Base-by-base conservation (phyloP, 2,888 invertebrate species). In the Callyntrura guangdongensis region DNA sequence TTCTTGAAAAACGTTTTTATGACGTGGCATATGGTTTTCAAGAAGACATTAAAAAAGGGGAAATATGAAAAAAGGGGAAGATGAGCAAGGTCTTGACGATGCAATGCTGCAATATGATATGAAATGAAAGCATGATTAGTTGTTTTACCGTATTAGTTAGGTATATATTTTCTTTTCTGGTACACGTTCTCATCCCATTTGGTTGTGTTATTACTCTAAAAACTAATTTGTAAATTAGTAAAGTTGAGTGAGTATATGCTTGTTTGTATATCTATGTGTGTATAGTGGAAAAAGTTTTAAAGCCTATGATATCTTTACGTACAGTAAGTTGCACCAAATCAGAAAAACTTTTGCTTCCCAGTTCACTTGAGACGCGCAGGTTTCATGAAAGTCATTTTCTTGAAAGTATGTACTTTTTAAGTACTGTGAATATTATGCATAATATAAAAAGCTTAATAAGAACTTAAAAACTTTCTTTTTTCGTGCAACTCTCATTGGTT, bases 141-240 rank as follows among this genome's bases (percentile, higher is more conserved):
- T 74, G 22, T 17, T 47, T 49, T n/a, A 45, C 36, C 36, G 36
- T 36, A 36, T 36, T 36, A 36, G 36, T 36, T 36, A 36, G 36
- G 36, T 36, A 36, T 36, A 36, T 36, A 36, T 36, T 27, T 45
- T 36, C 14, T 69, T 69, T 11, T 17, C 45, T 36, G 6, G 36
- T 36, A 36, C 6, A 36, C 36, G 3, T 6, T 69, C 17, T 45
- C 4, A 1, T n/a, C 17, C 22, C 22, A 22, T 45, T 22, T 69
- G 14, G 6, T n/a, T 36, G 4, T 69, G 14, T 36, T 45, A 36
- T 17, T 69, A 6, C 45, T 8, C 8, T 9, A n/a, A 74, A 74
- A 74, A 74, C 27, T 74, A 74, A 74, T 74, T 74, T 74, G 74
- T 49, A 74, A 74, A 74, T 74, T 47, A 49, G 49, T 49, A 14